These are phyloP conservation scores for Hycleus phaleratus DNA, from an alignment of 1,140 invertebrate genomes.

Conservation along the genomic window DNA sequence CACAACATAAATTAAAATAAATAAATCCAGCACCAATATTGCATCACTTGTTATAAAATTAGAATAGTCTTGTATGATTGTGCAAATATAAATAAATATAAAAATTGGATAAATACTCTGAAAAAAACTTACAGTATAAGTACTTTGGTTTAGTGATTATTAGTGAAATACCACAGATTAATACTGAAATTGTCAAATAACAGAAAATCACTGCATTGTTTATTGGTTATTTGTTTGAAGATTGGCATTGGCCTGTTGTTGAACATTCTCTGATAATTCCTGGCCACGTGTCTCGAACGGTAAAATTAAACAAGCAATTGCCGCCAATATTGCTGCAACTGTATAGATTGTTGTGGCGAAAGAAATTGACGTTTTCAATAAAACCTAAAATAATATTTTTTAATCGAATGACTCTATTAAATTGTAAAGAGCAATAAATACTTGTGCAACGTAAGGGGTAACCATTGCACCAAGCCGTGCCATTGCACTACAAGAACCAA, in stretches of 20 bases:
- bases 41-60: no score
- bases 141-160: neutral
- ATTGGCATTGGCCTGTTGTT: slow-evolving; percentile 19
- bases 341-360: slow-evolving; percentile 69
- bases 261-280: slow-evolving; percentile 51
- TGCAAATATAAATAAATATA: no score
- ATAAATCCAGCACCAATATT: no score
- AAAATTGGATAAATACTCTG: neutral
- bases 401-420: neutral
- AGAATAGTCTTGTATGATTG: no score
- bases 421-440: slow-evolving; percentile 36
- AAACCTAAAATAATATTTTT: slow-evolving; percentile 46
- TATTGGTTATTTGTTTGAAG: no score
- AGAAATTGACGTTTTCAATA: slow-evolving; percentile 61
- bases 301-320: slow-evolving; percentile 62
- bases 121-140: neutral
- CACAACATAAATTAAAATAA: no score
- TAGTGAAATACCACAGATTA: neutral
- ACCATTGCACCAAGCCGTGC: slow-evolving; percentile 86
- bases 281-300: slow-evolving; percentile 74
- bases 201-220: neutral
- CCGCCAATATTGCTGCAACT: slow-evolving; percentile 62
- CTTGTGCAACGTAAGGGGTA: slow-evolving; percentile 89
- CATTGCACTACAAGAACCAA: slow-evolving; percentile 84
- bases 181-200: no score